phyloP scores from a whole-genome alignment of 2,113 vertebrate species.

The Ictalurus punctatus region DNA sequence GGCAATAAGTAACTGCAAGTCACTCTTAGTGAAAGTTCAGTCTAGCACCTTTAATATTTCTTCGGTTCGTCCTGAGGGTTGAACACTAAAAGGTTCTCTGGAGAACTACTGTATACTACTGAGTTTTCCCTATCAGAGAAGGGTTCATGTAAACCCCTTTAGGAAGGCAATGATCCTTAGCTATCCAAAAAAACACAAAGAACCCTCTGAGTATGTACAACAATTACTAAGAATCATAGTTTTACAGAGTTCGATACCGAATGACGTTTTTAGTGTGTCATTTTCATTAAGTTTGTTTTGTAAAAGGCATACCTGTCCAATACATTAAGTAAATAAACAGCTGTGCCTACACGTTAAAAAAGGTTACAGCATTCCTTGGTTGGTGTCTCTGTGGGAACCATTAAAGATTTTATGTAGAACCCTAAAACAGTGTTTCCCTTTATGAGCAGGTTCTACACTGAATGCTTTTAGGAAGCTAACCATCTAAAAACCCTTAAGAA shows the following conservation, averaged over 20 bases:
- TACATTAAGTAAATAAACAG: too few species aligned
- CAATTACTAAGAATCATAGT: neutral
- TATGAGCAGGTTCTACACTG: neutral
- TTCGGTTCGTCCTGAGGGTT: neutral
- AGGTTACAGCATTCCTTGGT: too few species aligned
- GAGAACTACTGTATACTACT: neutral
- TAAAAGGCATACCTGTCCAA: neutral
- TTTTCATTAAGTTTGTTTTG: neutral
- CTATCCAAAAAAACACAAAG: neutral
- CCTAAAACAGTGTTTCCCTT: neutral
- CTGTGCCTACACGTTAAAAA: too few species aligned
- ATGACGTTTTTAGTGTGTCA: neutral
- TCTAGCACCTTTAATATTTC: neutral
- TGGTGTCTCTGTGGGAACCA: neutral
- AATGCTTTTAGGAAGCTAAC: neutral
- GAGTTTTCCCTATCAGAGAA: neutral
- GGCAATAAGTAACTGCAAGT: neutral
- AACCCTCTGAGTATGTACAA: neutral
- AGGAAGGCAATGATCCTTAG: neutral
- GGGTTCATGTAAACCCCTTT: neutral
- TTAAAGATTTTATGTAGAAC: neutral
- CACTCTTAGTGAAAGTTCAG: neutral
- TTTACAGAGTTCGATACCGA: neutral
- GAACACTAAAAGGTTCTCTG: neutral
- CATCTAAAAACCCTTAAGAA: neutral